Conservation (phyloP, 1,140 invertebrate species). For the Drosophila quadrilineata region DNA sequence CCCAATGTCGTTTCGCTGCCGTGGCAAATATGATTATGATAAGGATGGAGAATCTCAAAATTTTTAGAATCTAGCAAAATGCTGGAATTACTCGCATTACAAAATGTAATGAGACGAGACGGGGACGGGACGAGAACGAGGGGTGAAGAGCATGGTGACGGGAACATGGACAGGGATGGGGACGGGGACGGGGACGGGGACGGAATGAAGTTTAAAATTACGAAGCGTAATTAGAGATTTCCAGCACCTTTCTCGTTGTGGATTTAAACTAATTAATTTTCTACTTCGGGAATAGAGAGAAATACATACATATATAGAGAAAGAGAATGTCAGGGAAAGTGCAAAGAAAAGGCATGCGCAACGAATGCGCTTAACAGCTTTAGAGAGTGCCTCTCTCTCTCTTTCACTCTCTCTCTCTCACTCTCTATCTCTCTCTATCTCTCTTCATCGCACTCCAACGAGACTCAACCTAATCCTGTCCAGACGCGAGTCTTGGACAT, state of each 20-base stretch:
- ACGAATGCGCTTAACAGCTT: constrained; percentile 73
- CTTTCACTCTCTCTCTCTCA: constrained; percentile 11
- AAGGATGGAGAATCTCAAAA: constrained; percentile 26
- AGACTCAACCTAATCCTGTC: constrained; percentile 5
- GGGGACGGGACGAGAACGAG: no score
- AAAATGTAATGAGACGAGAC: no score
- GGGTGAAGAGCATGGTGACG: not conserved
- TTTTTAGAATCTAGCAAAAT: constrained; percentile 1
- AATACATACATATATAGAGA: no score
- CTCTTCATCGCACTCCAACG: not conserved
- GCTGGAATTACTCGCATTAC: constrained; percentile 59
- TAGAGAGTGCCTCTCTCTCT: constrained; percentile 32
- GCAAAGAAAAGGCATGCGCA: constrained; percentile 48
- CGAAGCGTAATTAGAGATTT: constrained; percentile 70
- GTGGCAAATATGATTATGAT: constrained; percentile 77
- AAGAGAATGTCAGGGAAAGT: constrained; percentile 3
- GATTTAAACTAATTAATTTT: constrained; percentile 63
- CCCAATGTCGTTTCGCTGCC: constrained; percentile 23
- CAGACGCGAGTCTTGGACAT: constrained; percentile 45
- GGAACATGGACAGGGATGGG: no score
- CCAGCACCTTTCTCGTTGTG: constrained; percentile 60
- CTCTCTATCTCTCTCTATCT: not conserved
- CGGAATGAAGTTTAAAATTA: constrained; percentile 54
- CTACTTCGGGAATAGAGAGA: not conserved
- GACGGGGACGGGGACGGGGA: not conserved